These are phyloP conservation scores for Aplochiton taeniatus DNA, from an alignment of 2,797 vertebrate species.

Conservation along the genomic window DNA sequence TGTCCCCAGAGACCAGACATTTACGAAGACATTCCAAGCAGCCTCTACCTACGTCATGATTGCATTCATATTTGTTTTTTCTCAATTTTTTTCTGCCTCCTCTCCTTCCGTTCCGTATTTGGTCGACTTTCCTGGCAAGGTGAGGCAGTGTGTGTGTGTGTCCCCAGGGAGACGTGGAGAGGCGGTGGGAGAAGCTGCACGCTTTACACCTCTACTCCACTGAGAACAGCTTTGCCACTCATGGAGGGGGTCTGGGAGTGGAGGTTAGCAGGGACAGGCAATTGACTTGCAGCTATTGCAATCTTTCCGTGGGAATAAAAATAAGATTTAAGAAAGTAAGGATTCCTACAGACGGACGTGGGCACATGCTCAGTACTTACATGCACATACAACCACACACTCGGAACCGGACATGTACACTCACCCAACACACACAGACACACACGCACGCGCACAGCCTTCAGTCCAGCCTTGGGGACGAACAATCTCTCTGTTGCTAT, in stretches of 20 bases:
- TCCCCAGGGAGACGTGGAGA: conserved; percentile 49
- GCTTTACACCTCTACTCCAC: conserved; percentile 45
- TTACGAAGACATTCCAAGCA: conserved; percentile 77
- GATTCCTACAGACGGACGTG: conserved; percentile 4
- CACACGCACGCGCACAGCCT: conserved; percentile 20
- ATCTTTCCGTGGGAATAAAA: conserved; percentile 32
- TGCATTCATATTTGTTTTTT: conserved; percentile 50
- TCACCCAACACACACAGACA: background rate
- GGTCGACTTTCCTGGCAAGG: conserved; percentile 31
- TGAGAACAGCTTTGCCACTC: background rate
- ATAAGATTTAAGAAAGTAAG: conserved; percentile 18
- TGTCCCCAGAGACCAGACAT: conserved; percentile 73
- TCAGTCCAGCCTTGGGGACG: conserved; percentile 14
- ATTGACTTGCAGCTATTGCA: conserved; percentile 32
- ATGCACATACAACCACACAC: background rate
- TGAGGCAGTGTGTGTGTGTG: conserved; percentile 38
- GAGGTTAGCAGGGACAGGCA: conserved; percentile 11
- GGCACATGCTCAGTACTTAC: background rate
- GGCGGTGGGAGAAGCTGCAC: conserved; percentile 35
- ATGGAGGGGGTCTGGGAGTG: background rate
- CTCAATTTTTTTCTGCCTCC: too few relatives aligned
- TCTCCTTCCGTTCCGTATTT: conserved; percentile 11
- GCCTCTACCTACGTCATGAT: conserved; percentile 60
- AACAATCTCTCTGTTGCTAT: conserved; percentile 27
- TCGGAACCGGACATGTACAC: background rate